phyloP scores from a whole-genome alignment of 2,888 invertebrate genomes.

The Pediacus dermestoides region DNA sequence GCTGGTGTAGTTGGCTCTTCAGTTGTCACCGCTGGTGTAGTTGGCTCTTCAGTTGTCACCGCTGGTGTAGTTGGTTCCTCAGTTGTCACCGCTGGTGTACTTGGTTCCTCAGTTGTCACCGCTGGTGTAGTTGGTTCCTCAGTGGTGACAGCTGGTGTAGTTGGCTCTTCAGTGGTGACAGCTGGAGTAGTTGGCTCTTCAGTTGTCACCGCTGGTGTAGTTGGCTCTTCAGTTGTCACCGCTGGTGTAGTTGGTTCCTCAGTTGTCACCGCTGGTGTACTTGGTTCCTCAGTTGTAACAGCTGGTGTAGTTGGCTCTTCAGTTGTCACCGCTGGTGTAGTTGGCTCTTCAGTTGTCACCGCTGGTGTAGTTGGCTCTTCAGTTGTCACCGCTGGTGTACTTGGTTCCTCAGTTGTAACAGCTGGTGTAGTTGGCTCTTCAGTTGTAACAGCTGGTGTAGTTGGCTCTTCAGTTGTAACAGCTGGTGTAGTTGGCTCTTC shows the following conservation, averaged over 20 bases:
- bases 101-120: conserved; percentile 37
- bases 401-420: conserved; percentile 37
- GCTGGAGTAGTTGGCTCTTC: conserved; percentile 7
- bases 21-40: conserved; percentile 6
- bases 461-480: conserved; percentile 2
- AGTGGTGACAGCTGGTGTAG: conserved; percentile 16
- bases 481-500: conserved; percentile 7
- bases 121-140: not conserved
- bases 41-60: conserved; percentile 6
- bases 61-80: conserved; percentile 11
- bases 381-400: conserved; percentile 30
- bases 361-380: conserved; percentile 11
- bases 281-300: conserved; percentile 16
- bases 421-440: not conserved
- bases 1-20: not conserved
- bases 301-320: not conserved
- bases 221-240: conserved; percentile 26
- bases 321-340: conserved; percentile 6
- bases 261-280: conserved; percentile 1
- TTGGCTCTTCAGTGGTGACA: not conserved
- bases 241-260: conserved; percentile 43
- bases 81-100: conserved; percentile 30
- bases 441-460: conserved; percentile 16
- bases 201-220: conserved; percentile 1
- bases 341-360: conserved; percentile 6